A percentile compares a stretch with the other conserved stretches of the same genome.
phyloP scores from a whole-genome alignment of 23 tunicate genomes.

The Halocynthia aurantium region DNA sequence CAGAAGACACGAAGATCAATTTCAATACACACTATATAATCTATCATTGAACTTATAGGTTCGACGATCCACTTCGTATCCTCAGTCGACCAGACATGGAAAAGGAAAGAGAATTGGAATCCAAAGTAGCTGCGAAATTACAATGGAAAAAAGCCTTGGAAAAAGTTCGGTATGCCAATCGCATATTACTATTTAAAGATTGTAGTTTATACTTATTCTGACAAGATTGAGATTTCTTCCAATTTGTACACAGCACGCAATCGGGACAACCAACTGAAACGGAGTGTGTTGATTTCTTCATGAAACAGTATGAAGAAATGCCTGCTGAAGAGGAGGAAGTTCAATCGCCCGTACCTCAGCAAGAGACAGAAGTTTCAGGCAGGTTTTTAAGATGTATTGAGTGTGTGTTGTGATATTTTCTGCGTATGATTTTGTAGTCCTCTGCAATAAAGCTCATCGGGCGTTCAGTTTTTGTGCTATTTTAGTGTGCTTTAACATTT shows the following conservation, averaged over 20 bases:
- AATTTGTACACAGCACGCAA: slow-evolving; percentile 15
- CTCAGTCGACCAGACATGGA: slow-evolving; percentile 13
- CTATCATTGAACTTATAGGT: neutral
- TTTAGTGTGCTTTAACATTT: neutral
- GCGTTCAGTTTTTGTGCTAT: too few species aligned
- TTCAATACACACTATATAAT: too few species aligned
- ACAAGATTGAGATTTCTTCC: neutral
- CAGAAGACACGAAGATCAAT: too few species aligned
- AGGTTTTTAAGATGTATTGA: neutral
- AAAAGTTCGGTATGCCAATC: slow-evolving; percentile 29
- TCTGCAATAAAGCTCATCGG: too few species aligned
- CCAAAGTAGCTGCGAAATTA: slow-evolving; percentile 44
- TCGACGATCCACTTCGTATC: slow-evolving; percentile 21
- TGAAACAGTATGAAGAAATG: slow-evolving; percentile 64
- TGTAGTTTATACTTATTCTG: neutral
- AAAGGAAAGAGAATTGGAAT: slow-evolving; percentile 46
- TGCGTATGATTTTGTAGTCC: too few species aligned
- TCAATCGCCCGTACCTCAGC: slow-evolving; percentile 10
- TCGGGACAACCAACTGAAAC: slow-evolving; percentile 48
- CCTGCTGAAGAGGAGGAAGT: slow-evolving; percentile 20
- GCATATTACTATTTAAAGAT: neutral
- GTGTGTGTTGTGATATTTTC: too few species aligned
- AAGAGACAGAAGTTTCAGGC: neutral
- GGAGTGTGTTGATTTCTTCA: slow-evolving; percentile 81
- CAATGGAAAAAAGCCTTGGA: slow-evolving; percentile 38